phyloP scores from a whole-genome alignment of 1,140 invertebrate genomes.

The Euschistus heros region DNA sequence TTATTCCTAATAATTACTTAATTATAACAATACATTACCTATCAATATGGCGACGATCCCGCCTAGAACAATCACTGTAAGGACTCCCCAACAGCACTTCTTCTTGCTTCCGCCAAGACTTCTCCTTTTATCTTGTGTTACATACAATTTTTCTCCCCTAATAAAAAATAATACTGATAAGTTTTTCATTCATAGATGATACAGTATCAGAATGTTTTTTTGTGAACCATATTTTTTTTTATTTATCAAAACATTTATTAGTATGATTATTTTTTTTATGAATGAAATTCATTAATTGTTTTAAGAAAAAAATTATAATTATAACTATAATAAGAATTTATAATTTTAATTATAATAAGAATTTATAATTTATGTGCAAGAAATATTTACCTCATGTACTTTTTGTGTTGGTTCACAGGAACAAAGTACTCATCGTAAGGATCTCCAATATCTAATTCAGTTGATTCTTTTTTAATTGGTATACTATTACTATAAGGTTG shows the following conservation, averaged over 20 bases:
- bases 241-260: no score
- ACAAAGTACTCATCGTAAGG: constrained; percentile 74
- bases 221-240: no score
- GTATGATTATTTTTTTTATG: no score
- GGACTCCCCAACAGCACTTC: constrained; percentile 32
- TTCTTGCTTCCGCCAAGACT: constrained; percentile 35
- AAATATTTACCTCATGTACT: constrained; percentile 61
- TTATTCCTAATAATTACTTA: background rate
- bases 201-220: no score
- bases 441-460: constrained; percentile 56
- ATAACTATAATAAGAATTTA: no score
- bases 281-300: no score
- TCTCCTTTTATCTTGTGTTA: constrained; percentile 57
- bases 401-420: constrained; percentile 69
- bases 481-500: constrained; percentile 44
- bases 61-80: constrained; percentile 45
- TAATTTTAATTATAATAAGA: no score
- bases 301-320: no score
- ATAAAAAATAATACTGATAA: constrained; percentile 40
- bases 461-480: constrained; percentile 47
- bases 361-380: no score
- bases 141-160: constrained; percentile 69
- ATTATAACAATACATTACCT: constrained; percentile 30
- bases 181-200: no score
- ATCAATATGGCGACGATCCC: constrained; percentile 60